Conservation (phyloP, 2,797 vertebrate genomes). For the Gymnoscopelus braueri region DNA sequence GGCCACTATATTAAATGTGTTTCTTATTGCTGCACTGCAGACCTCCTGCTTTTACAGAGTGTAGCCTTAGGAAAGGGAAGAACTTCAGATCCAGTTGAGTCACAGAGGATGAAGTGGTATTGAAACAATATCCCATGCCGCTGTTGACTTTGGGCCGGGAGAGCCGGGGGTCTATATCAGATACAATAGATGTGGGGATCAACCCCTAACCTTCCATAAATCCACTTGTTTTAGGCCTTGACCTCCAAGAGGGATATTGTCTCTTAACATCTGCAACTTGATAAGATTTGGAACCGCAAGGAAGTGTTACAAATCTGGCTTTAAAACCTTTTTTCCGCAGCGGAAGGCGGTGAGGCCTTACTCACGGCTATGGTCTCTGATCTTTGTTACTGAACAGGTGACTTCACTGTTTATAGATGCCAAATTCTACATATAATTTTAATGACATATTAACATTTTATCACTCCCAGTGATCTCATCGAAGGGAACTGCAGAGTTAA, state of each 20-base stretch:
- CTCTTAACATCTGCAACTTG: conserved; percentile 49
- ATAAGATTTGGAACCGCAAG: conserved; percentile 28
- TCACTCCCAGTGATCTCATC: conserved; percentile 35
- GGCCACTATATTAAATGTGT: conserved; percentile 55
- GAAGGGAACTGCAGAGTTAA: conserved; percentile 9
- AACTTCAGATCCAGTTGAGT: conserved; percentile 71
- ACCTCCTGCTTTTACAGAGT: conserved; percentile 63
- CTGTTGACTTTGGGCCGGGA: conserved; percentile 75
- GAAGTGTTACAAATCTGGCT: conserved; percentile 30
- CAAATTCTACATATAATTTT: conserved; percentile 22
- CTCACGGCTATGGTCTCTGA: conserved; percentile 28
- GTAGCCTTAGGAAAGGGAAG: conserved; percentile 71
- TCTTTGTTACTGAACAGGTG: conserved; percentile 56
- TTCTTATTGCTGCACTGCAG: conserved; percentile 59
- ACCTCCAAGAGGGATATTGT: conserved; percentile 56
- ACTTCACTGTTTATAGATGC: conserved; percentile 49
- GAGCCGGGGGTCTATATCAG: conserved; percentile 59
- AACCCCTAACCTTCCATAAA: conserved; percentile 65
- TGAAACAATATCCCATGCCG: conserved; percentile 75
- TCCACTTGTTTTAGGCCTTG: conserved; percentile 59
- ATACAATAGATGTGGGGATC: conserved; percentile 67
- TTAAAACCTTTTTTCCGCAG: conserved; percentile 15
- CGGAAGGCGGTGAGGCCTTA: conserved; percentile 33
- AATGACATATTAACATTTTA: conserved; percentile 41
- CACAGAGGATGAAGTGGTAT: conserved; percentile 77